phyloP scores from a whole-genome alignment of 2,888 invertebrate species.

The Luffia ferchaultella region DNA sequence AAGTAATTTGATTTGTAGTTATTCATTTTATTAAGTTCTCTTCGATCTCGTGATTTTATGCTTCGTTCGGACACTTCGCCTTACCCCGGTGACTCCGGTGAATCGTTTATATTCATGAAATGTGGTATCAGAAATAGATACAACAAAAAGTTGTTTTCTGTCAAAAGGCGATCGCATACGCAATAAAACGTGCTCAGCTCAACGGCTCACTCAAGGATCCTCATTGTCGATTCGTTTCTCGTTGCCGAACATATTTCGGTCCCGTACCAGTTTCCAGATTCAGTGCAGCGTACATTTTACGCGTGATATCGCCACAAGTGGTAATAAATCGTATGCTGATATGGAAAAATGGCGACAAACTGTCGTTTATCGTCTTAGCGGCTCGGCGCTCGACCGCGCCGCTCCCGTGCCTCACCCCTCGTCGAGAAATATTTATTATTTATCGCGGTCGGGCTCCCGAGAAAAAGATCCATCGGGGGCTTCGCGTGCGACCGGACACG shows the following conservation, averaged over 20 bases:
- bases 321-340: constrained; percentile 43
- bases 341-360: constrained; percentile 40
- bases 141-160: not conserved
- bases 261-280: constrained; percentile 9
- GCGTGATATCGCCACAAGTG: constrained; percentile 33
- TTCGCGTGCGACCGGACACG: constrained; percentile 25
- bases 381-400: not conserved
- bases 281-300: constrained; percentile 34
- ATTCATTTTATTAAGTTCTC: too few relatives aligned
- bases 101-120: not conserved
- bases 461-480: constrained; percentile 42
- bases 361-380: constrained; percentile 32
- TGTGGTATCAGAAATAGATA: not conserved
- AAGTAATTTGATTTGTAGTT: too few relatives aligned
- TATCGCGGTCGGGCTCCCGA: constrained; percentile 26
- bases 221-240: constrained; percentile 7
- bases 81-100: too few relatives aligned
- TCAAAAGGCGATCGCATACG: not conserved
- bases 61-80: too few relatives aligned
- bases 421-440: constrained; percentile 11
- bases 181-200: not conserved
- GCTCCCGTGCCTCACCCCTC: constrained; percentile 1
- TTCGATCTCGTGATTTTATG: too few relatives aligned
- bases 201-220: not conserved
- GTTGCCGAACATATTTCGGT: constrained; percentile 2